These are phyloP conservation scores for Pelvicachromis taeniatus DNA, from an alignment of 2,113 vertebrate genomes.

Conservation along the genomic window DNA sequence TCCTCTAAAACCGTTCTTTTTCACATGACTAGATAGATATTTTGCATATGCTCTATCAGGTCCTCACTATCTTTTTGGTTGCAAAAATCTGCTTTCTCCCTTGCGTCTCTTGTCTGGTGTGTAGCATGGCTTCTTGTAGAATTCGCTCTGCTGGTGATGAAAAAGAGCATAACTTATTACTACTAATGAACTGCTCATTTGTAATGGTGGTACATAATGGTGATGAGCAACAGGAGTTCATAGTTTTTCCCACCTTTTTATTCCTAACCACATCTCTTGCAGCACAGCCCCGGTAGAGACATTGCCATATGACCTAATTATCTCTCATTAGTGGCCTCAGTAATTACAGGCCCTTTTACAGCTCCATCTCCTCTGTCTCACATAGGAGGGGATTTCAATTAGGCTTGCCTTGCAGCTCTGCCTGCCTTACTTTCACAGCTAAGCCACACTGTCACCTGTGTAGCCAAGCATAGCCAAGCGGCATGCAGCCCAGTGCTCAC, in stretches of 20 bases:
- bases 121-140: not conserved
- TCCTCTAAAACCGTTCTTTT: not conserved
- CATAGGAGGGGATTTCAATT: slow-evolving; percentile 63
- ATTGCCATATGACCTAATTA: slow-evolving; percentile 65
- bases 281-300: slow-evolving; percentile 31
- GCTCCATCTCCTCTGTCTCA: slow-evolving; percentile 52
- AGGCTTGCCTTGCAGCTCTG: slow-evolving; percentile 31
- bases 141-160: not conserved
- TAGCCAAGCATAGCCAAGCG: slow-evolving; percentile 38
- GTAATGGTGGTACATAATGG: not conserved
- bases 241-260: slow-evolving; percentile 25
- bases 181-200: slow-evolving; percentile 17
- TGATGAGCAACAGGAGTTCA: slow-evolving; percentile 26
- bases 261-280: slow-evolving; percentile 25
- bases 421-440: slow-evolving; percentile 24
- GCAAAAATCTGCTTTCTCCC: not conserved
- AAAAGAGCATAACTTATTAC: not conserved
- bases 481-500: not conserved
- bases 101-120: not conserved
- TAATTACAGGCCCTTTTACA: slow-evolving; percentile 59
- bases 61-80: not conserved
- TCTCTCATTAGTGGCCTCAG: slow-evolving; percentile 64
- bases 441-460: slow-evolving; percentile 42
- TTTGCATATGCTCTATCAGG: not conserved
- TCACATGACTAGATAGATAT: not conserved